Percentiles rank a stretch among this genome's conserved stretches.
Conservation (phyloP, 2,888 invertebrate species). For the Syrphus vitripennis region DNA sequence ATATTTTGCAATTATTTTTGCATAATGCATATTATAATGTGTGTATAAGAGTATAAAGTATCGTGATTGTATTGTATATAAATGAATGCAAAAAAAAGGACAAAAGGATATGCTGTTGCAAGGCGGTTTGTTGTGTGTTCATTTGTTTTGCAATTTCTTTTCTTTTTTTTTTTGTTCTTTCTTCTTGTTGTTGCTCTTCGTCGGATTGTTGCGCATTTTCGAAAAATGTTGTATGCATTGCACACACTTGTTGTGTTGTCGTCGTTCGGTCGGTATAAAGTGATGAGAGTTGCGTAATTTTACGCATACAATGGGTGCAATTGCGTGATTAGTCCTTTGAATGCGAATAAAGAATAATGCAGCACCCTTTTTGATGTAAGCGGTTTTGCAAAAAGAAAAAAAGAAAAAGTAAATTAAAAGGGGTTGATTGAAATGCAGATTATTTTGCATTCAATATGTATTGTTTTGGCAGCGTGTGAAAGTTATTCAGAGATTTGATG, state of each 20-base stretch:
- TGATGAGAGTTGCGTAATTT: slow-evolving; percentile 48
- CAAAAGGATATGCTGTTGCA: slow-evolving; percentile 30
- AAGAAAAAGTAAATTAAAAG: background rate
- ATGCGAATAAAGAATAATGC: slow-evolving; percentile 4
- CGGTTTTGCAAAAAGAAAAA: slow-evolving; percentile 3
- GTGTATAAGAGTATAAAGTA: slow-evolving; percentile 7
- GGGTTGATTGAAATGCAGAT: slow-evolving; percentile 24
- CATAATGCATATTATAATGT: slow-evolving; percentile 25
- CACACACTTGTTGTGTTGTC: background rate
- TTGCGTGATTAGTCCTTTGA: slow-evolving; percentile 54
- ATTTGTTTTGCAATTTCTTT: slow-evolving; percentile 55
- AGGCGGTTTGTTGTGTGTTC: slow-evolving; percentile 62
- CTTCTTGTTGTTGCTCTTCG: background rate
- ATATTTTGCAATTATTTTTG: slow-evolving; percentile 54
- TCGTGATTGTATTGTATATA: slow-evolving; percentile 16
- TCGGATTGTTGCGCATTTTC: slow-evolving; percentile 53
- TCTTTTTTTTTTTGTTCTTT: background rate
- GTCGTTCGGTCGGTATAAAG: too few species aligned
- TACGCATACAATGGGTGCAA: slow-evolving; percentile 38
- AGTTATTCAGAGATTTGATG: slow-evolving; percentile 33
- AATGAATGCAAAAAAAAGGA: slow-evolving; percentile 39
- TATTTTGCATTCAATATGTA: slow-evolving; percentile 20
- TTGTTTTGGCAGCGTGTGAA: slow-evolving; percentile 60
- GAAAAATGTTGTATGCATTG: background rate
- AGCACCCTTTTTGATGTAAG: slow-evolving; percentile 34